These are phyloP conservation scores for Misgurnus mizolepis DNA, from an alignment of 2,113 vertebrate species.

Conservation along the genomic window DNA sequence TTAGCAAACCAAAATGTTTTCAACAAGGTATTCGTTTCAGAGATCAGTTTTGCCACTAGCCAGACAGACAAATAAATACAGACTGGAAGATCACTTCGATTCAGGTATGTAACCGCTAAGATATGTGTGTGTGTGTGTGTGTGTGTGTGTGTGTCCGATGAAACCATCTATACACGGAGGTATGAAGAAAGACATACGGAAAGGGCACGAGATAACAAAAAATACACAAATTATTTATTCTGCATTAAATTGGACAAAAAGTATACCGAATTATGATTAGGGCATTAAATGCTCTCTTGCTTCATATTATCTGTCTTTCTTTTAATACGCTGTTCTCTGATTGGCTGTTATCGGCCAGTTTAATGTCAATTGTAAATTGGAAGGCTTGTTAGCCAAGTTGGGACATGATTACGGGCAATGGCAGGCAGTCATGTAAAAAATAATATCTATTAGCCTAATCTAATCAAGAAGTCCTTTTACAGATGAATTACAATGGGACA, in stretches of 20 bases:
- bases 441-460: conserved; percentile 98
- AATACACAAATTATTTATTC: conserved; percentile 65
- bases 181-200: neutral
- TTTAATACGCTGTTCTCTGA: conserved; percentile 61
- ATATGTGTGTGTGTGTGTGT: no score
- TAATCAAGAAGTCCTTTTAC: conserved; percentile 87
- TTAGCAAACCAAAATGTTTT: no score
- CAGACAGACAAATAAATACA: no score
- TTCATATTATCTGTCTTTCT: conserved; percentile 79
- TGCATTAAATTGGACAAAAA: conserved; percentile 62
- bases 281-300: conserved; percentile 69
- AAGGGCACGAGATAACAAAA: neutral
- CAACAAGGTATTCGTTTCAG: no score
- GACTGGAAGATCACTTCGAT: no score
- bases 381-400: conserved; percentile 79
- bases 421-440: conserved; percentile 92
- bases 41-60: no score
- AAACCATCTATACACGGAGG: neutral
- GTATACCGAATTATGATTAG: conserved; percentile 69
- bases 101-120: no score
- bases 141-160: no score
- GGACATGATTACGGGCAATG: conserved; percentile 72
- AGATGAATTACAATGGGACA: conserved; percentile 93
- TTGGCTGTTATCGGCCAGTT: conserved; percentile 77
- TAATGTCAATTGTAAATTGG: conserved; percentile 87